phyloP scores from a whole-genome alignment of 2,113 vertebrate species.

The Urocynchramus pylzowi region DNA sequence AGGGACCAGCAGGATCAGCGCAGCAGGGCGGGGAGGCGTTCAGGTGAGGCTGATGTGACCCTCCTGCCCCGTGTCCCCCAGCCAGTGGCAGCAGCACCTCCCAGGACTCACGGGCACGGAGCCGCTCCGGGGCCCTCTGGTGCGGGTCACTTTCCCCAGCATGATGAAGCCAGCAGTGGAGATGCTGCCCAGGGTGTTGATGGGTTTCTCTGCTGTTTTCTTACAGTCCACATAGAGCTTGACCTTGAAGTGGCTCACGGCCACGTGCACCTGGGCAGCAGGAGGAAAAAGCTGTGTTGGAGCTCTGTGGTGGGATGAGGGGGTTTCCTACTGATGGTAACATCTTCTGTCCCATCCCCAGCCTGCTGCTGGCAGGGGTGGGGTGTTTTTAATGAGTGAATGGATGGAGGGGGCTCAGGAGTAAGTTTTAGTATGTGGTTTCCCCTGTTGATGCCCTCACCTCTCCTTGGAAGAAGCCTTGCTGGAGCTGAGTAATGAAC shows the following conservation, averaged over 20 bases:
- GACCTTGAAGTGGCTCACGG: constrained; percentile 80
- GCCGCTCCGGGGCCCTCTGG: constrained; percentile 83
- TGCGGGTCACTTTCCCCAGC: constrained; percentile 86
- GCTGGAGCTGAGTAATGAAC: neutral
- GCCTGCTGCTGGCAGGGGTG: neutral
- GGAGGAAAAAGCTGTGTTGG: neutral
- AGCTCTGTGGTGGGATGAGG: rapidly evolving
- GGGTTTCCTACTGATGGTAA: neutral
- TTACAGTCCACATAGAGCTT: constrained; percentile 88
- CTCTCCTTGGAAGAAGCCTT: neutral
- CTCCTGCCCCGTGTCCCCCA: neutral
- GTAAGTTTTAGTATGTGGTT: neutral
- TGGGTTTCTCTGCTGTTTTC: constrained; percentile 79
- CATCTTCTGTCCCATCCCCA: neutral
- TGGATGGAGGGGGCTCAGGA: neutral
- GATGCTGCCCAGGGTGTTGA: constrained; percentile 72
- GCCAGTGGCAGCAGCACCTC: neutral
- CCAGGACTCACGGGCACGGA: constrained; percentile 76
- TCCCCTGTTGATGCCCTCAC: neutral
- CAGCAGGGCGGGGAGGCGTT: rapidly evolving
- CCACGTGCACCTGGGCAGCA: constrained; percentile 82
- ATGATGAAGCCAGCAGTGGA: constrained; percentile 83
- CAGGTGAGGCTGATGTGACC: rapidly evolving
- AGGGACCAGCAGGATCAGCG: neutral
- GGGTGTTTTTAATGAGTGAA: neutral